These are phyloP conservation scores for Melipona quadrifasciata DNA, from an alignment of 1,140 invertebrate genomes.

Conservation along the genomic window DNA sequence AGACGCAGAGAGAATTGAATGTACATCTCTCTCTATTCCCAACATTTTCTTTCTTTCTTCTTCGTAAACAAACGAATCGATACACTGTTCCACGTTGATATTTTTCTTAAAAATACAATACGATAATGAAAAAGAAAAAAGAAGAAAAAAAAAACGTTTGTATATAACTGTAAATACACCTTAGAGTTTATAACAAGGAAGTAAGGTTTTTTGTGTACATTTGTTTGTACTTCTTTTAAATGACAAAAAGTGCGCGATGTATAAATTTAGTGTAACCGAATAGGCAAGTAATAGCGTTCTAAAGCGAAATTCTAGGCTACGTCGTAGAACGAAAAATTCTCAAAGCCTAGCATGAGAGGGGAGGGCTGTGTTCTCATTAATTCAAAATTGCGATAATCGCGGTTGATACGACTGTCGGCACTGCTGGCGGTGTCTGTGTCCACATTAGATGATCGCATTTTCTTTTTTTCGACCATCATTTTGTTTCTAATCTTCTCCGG, in stretches of 20 bases:
- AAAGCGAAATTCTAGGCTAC: slow-evolving; percentile 44
- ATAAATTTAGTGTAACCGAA: slow-evolving; percentile 56
- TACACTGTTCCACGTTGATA: slow-evolving; percentile 71
- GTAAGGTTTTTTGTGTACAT: slow-evolving; percentile 78
- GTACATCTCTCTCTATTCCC: not conserved
- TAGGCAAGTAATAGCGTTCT: slow-evolving; percentile 46
- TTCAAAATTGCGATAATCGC: slow-evolving; percentile 43
- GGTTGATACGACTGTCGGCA: slow-evolving; percentile 60
- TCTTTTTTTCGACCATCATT: not conserved
- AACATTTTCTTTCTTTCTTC: slow-evolving; percentile 52
- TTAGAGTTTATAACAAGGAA: slow-evolving; percentile 74
- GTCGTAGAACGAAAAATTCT: slow-evolving; percentile 37
- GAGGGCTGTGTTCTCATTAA: slow-evolving; percentile 59
- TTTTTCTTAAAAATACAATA: slow-evolving; percentile 68
- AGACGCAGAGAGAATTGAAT: slow-evolving; percentile 15
- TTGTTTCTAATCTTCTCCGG: not conserved
- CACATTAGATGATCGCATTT: slow-evolving; percentile 17
- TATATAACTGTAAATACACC: slow-evolving; percentile 79
- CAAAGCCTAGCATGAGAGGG: slow-evolving; percentile 45
- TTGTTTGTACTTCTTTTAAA: slow-evolving; percentile 80
- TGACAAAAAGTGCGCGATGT: slow-evolving; percentile 57
- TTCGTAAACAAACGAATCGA: slow-evolving; percentile 47
- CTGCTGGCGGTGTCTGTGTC: slow-evolving; percentile 73
- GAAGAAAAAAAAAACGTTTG: slow-evolving; percentile 57
- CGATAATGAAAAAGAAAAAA: slow-evolving; percentile 11